These are phyloP conservation scores for Acleris laterana DNA, from an alignment of 2,888 invertebrate species.

Conservation along the genomic window DNA sequence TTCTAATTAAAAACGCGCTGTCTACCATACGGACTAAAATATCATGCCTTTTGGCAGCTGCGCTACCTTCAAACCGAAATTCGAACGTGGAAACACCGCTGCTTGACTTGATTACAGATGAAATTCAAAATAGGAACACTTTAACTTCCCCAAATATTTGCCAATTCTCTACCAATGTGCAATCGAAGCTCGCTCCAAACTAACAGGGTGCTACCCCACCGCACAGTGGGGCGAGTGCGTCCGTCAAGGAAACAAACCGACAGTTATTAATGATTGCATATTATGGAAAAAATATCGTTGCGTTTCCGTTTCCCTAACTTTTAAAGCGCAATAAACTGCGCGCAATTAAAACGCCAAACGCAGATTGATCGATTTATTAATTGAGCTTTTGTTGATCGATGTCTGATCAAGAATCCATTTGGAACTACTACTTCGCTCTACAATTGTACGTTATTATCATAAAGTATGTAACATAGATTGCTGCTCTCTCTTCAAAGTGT, in stretches of 20 bases:
- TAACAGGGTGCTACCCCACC: constrained; percentile 52
- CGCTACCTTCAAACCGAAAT: too few relatives aligned
- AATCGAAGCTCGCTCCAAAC: constrained; percentile 36
- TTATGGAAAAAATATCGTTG: constrained; percentile 87
- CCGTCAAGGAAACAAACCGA: constrained; percentile 85
- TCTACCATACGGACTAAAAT: too few relatives aligned
- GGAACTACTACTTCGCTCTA: too few relatives aligned
- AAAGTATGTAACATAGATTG: too few relatives aligned
- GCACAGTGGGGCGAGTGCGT: constrained; percentile 67
- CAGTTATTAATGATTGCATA: constrained; percentile 87
- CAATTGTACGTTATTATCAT: too few relatives aligned
- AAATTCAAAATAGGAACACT: too few relatives aligned
- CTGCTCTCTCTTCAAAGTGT: too few relatives aligned
- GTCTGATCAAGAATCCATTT: background rate
- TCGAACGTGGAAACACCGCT: too few relatives aligned
- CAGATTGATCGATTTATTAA: constrained; percentile 79
- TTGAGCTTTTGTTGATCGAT: constrained; percentile 41
- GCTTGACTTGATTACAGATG: too few relatives aligned
- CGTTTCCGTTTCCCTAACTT: constrained; percentile 80
- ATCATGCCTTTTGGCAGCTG: too few relatives aligned
- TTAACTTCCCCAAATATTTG: background rate
- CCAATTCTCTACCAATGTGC: constrained; percentile 22
- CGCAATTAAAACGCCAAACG: constrained; percentile 82
- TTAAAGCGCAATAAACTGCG: constrained; percentile 81
- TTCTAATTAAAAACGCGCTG: too few relatives aligned